A percentile compares a stretch with the other conserved stretches of the same genome.
These are phyloP conservation scores for Gymnocephalus cernua DNA, from an alignment of 2,113 vertebrate species.

Conservation along the genomic window DNA sequence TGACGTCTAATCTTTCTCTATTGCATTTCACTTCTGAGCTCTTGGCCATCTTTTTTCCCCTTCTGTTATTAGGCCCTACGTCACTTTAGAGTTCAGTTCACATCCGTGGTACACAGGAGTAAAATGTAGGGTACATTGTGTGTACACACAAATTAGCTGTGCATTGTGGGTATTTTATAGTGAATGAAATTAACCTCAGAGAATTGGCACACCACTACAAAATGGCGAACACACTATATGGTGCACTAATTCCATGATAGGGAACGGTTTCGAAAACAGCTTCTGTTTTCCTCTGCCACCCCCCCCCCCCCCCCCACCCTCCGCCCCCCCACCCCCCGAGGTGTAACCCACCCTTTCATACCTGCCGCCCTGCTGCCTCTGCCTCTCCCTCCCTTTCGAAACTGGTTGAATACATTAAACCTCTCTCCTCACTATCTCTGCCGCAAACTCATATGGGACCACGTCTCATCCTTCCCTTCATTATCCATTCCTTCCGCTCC, in stretches of 20 bases:
- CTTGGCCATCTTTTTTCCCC: not conserved
- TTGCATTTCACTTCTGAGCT: not conserved
- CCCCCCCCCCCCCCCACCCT: conserved; percentile 20
- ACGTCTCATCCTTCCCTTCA: conserved; percentile 78
- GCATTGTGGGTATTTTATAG: too few species aligned
- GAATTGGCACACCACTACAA: too few species aligned
- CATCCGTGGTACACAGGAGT: too few species aligned
- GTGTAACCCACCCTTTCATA: conserved; percentile 59
- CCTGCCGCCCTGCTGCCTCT: conserved; percentile 67
- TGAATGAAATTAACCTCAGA: too few species aligned
- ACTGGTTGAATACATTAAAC: conserved; percentile 77
- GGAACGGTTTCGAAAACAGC: too few species aligned
- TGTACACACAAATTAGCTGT: too few species aligned
- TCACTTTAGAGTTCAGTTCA: not conserved
- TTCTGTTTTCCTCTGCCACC: conserved; percentile 38
- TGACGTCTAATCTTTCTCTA: not conserved
- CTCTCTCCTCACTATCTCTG: conserved; percentile 62
- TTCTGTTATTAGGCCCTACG: not conserved
- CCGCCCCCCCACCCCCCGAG: too few species aligned
- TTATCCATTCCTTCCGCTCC: conserved; percentile 75
- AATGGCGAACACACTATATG: too few species aligned
- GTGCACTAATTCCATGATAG: too few species aligned
- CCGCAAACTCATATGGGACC: conserved; percentile 70
- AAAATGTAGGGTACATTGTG: too few species aligned
- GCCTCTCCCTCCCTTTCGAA: conserved; percentile 68